A percentile compares a stretch with the other conserved stretches of the same genome.
These are phyloP conservation scores for Porites cylindrica DNA, from an alignment of 92 coral and sea anemone species.

Conservation along the genomic window DNA sequence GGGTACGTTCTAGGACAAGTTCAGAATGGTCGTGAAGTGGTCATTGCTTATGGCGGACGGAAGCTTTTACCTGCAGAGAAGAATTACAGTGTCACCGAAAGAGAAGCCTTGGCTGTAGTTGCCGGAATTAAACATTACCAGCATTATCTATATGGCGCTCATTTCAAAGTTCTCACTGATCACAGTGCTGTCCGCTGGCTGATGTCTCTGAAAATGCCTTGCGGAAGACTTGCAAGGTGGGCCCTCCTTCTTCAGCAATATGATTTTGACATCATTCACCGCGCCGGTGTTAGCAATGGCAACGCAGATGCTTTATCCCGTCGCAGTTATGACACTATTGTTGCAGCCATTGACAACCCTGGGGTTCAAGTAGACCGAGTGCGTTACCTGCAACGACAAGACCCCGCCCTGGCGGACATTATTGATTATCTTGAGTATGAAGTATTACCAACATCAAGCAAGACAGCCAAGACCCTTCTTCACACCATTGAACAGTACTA, in stretches of 20 bases:
- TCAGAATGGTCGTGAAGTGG: background rate
- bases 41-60: background rate
- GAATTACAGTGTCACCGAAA: background rate
- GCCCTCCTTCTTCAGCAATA: background rate
- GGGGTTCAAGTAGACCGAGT: too few species aligned
- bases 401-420: too few species aligned
- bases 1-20: background rate
- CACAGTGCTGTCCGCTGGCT: background rate
- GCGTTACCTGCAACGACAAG: too few species aligned
- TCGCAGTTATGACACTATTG: too few species aligned
- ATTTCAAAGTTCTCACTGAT: background rate
- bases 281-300: background rate
- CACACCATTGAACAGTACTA: too few species aligned
- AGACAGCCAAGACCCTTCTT: too few species aligned
- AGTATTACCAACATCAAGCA: too few species aligned
- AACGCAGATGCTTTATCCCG: background rate
- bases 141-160: background rate
- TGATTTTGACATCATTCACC: background rate
- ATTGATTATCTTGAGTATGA: too few species aligned
- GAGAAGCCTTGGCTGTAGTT: background rate
- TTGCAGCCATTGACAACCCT: too few species aligned
- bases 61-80: background rate
- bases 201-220: background rate
- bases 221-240: background rate
- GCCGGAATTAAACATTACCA: background rate